These are phyloP conservation scores for Nemotelus pantherinus DNA, from an alignment of 2,888 invertebrate genomes.

Conservation along the genomic window DNA sequence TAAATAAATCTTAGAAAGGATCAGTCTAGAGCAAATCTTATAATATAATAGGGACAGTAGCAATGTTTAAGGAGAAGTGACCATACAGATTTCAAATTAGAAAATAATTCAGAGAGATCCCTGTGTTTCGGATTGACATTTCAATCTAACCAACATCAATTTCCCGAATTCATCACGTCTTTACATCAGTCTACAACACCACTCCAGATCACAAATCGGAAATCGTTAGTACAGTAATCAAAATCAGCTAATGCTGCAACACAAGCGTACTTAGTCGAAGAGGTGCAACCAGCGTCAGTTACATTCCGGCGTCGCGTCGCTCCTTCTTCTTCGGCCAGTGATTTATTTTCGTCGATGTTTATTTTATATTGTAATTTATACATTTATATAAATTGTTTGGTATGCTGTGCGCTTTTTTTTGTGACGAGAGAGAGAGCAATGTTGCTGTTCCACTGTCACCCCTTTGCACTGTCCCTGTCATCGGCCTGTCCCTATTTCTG, in stretches of 20 bases:
- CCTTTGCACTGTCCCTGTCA: neutral
- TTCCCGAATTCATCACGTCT: too few species aligned
- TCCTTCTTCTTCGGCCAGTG: constrained; percentile 8
- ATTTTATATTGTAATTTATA: constrained; percentile 36
- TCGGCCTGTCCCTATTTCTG: neutral
- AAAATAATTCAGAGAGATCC: too few species aligned
- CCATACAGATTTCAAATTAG: too few species aligned
- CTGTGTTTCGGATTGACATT: too few species aligned
- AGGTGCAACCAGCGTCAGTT: neutral
- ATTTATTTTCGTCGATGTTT: constrained; percentile 32
- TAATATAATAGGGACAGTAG: too few species aligned
- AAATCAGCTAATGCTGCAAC: too few species aligned
- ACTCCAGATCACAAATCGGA: neutral
- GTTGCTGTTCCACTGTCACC: neutral
- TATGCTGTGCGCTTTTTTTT: neutral
- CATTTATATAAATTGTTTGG: constrained; percentile 37
- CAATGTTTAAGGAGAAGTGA: too few species aligned
- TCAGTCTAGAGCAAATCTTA: too few species aligned
- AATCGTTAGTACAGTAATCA: constrained; percentile 6
- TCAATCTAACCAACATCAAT: too few species aligned
- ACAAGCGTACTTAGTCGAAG: too few species aligned
- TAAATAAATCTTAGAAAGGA: too few species aligned
- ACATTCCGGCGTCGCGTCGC: neutral
- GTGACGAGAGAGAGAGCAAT: neutral
- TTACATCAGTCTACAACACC: too few species aligned